Conservation (phyloP, 2,113 vertebrate species). For the Ivindomyrus marchei region DNA sequence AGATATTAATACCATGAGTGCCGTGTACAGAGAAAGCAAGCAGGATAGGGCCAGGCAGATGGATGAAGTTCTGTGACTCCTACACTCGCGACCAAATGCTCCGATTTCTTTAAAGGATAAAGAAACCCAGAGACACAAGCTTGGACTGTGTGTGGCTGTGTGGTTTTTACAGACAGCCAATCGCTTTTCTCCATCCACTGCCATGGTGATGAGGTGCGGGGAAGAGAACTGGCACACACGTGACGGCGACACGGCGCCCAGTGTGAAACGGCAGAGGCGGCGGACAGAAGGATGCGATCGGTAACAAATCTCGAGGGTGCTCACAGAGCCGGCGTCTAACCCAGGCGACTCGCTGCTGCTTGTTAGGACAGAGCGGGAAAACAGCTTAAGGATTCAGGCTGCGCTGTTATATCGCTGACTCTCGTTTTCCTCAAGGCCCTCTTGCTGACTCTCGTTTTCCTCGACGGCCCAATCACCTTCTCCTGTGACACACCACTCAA, state of each 20-base stretch:
- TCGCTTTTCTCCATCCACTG: not conserved
- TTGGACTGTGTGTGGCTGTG: not conserved
- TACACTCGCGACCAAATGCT: not conserved
- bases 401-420: not conserved
- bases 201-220: not conserved
- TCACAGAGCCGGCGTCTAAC: not conserved
- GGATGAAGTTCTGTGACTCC: not conserved
- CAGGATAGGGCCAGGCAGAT: not conserved
- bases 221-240: not conserved
- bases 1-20: slow-evolving; percentile 13
- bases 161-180: not conserved
- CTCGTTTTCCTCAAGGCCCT: not conserved
- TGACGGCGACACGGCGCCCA: not conserved
- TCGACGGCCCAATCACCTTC: not conserved
- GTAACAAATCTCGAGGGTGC: slow-evolving; percentile 5
- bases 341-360: not conserved
- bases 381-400: not conserved
- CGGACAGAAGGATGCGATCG: not conserved
- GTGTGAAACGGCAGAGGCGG: not conserved
- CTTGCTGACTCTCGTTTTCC: not conserved
- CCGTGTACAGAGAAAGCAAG: not conserved
- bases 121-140: not conserved
- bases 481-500: not conserved
- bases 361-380: not conserved
- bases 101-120: not conserved